phyloP scores from a whole-genome alignment of 2,797 vertebrate genomes.

The Alca torda region DNA sequence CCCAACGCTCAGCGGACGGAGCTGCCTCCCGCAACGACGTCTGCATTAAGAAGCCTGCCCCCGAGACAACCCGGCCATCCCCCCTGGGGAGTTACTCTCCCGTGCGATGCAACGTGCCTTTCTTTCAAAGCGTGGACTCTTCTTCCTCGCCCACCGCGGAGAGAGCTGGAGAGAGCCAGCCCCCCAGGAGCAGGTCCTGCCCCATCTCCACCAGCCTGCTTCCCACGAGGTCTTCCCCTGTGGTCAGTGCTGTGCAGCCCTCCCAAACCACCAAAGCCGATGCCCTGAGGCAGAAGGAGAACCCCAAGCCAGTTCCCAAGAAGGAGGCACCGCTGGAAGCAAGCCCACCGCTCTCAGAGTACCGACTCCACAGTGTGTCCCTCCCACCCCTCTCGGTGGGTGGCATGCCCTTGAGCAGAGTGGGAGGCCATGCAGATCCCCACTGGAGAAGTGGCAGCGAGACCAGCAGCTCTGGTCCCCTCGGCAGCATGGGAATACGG shows the following conservation, averaged over 20 bases:
- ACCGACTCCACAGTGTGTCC: conserved; percentile 76
- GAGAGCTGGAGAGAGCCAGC: conserved; percentile 68
- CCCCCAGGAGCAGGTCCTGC: conserved; percentile 83
- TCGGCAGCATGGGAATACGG: conserved; percentile 69
- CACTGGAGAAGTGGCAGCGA: conserved; percentile 74
- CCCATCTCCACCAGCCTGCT: conserved; percentile 76
- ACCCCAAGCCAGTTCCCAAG: conserved; percentile 67
- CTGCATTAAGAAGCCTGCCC: conserved; percentile 63
- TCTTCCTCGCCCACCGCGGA: conserved; percentile 83
- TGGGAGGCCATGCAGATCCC: conserved; percentile 66
- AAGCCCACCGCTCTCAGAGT: conserved; percentile 70
- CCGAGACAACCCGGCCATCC: conserved; percentile 85
- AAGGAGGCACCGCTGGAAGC: conserved; percentile 67
- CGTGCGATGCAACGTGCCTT: conserved; percentile 79
- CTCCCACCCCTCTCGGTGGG: conserved; percentile 70
- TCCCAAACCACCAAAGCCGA: conserved; percentile 20
- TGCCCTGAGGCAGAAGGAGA: conserved; percentile 55
- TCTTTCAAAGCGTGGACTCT: conserved; percentile 80
- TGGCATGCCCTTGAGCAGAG: conserved; percentile 75
- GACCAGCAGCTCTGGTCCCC: conserved; percentile 51
- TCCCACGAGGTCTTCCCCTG: conserved; percentile 67
- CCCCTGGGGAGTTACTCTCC: conserved; percentile 96
- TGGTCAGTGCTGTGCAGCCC: conserved; percentile 29
- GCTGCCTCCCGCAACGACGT: conserved; percentile 51
- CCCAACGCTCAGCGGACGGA: conserved; percentile 40